Evolutionary conservation across 35 echinoderm and acorn worm genomes (phyloP), one percentile per base, ranked within the genome.

Genomic region (Heliocidaris erythrogramma): DNA sequence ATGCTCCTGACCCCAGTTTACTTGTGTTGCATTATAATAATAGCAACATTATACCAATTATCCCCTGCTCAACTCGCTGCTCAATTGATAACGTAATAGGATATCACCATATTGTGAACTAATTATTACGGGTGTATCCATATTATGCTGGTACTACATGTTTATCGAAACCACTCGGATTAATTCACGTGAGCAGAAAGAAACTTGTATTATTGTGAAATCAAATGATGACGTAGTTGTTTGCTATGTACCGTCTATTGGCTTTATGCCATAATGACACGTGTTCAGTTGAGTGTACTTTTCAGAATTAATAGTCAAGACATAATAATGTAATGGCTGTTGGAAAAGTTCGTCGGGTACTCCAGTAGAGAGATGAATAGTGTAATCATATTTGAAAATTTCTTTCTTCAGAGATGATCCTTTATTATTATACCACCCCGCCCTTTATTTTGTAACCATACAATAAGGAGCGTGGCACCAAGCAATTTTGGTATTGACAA

Each of bases 211-310:
- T 24, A 24, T 78, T 18, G 18, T 78, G 65, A 78, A 78, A 78
- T 27, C 21, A 78, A 78, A 4, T 78, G 1, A 78, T 78, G 65
- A 78, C 27, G 65, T 24, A 3, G 27, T 24, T 27, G 35, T 42
- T 42, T 42, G 35, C 35, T 42, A 42, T 42, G 35, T 42, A 42
- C 35, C 14, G 14, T 56, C 0, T 11, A n/a, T 24, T 78, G 65
- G 65, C 65, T 78, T 78, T 78, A 24, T 78, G 65, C 65, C 65
- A 78, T 78, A 78, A n/a, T 78, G 65, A 78, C 65, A 78, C 65
- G 65, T 78, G 21, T 14, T 56, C 27, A 78, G 4, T 5, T 78
- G 65, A 78, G 65, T 78, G 8, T 21, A 78, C 7, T 78, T 21
- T 56, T 42, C 35, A 42, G 35, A 42, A 42, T 52, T 5, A 52